phyloP scores from a whole-genome alignment of 2,888 invertebrate genomes.

The Ecdyonurus torrentis region DNA sequence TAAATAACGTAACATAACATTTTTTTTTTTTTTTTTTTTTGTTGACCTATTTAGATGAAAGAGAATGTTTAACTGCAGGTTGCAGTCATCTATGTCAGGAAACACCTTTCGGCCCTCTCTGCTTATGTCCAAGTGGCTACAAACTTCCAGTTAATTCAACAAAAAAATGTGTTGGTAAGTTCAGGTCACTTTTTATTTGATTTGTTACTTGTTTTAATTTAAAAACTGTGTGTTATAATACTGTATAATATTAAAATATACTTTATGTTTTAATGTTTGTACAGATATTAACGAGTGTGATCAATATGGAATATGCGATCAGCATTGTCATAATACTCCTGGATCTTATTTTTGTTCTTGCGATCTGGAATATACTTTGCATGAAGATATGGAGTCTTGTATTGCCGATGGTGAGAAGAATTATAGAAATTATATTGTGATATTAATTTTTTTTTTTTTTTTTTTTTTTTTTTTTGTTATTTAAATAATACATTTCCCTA shows the following conservation, averaged over 20 bases:
- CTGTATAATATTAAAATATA: neutral
- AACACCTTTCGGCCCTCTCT: slow-evolving; percentile 22
- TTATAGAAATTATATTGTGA: neutral
- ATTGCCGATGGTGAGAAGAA: slow-evolving; percentile 26
- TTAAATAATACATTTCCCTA: neutral
- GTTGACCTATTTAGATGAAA: slow-evolving; percentile 4
- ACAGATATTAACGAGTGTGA: slow-evolving; percentile 47
- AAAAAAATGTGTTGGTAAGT: slow-evolving; percentile 18
- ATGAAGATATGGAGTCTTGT: slow-evolving; percentile 35
- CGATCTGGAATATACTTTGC: slow-evolving; percentile 35
- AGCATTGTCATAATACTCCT: slow-evolving; percentile 40
- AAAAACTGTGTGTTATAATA: neutral
- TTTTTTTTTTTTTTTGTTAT: too few relatives aligned
- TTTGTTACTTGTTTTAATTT: neutral
- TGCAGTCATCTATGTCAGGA: slow-evolving; percentile 13
- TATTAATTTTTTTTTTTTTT: too few relatives aligned
- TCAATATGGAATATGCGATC: slow-evolving; percentile 46
- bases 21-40: too few relatives aligned
- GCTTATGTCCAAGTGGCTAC: slow-evolving; percentile 36
- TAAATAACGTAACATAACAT: too few relatives aligned
- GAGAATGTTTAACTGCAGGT: slow-evolving; percentile 8
- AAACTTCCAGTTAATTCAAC: slow-evolving; percentile 16
- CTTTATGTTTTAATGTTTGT: neutral
- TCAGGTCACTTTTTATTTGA: neutral
- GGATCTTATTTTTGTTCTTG: slow-evolving; percentile 47